These are phyloP conservation scores for Porites evermanni DNA, from an alignment of 92 coral and sea anemone genomes.

Conservation along the genomic window DNA sequence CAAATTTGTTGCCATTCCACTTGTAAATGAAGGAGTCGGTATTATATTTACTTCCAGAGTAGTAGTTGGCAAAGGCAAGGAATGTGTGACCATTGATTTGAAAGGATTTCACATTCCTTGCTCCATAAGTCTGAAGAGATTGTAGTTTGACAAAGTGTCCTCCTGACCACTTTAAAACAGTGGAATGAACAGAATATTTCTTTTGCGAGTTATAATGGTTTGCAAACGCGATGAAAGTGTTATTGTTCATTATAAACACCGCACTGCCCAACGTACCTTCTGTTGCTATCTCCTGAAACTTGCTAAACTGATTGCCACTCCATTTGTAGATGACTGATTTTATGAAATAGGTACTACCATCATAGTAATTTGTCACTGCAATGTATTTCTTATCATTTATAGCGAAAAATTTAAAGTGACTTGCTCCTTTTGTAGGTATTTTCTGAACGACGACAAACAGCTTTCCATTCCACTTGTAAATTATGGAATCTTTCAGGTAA, in stretches of 20 bases:
- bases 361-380: not conserved
- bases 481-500: not conserved
- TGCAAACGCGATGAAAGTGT: slow-evolving; percentile 40
- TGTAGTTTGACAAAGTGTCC: slow-evolving; percentile 24
- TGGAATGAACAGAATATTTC: slow-evolving; percentile 26
- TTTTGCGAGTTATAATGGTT: slow-evolving; percentile 29
- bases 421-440: slow-evolving; percentile 18
- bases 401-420: not conserved
- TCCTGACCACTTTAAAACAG: slow-evolving; percentile 53
- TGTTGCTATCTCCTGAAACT: slow-evolving; percentile 48
- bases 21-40: not conserved
- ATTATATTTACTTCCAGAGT: not conserved
- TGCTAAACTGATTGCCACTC: slow-evolving; percentile 30
- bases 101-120: not conserved
- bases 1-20: not conserved
- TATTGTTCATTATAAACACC: slow-evolving; percentile 28
- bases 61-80: slow-evolving; percentile 13
- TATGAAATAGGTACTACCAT: not conserved
- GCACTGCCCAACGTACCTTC: slow-evolving; percentile 33
- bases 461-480: slow-evolving; percentile 27
- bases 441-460: no score
- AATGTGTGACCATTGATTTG: not conserved
- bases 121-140: slow-evolving; percentile 11
- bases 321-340: slow-evolving; percentile 53
- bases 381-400: slow-evolving; percentile 36